These are phyloP conservation scores for Eupeodes latifasciatus DNA, from an alignment of 2,888 invertebrate species.

Conservation along the genomic window DNA sequence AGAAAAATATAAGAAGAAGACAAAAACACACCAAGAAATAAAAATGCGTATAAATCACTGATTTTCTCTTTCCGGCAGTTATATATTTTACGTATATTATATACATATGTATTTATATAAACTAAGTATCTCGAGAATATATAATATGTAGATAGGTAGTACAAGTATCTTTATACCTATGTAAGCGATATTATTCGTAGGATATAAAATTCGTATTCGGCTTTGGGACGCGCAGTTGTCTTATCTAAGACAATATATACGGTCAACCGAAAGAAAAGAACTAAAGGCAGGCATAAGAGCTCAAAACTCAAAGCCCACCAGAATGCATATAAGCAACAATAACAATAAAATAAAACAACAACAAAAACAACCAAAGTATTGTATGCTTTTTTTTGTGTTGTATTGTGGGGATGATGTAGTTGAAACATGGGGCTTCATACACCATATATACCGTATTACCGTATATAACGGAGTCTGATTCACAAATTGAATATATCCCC, in stretches of 20 bases:
- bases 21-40: constrained; percentile 42
- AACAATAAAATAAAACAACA: constrained; percentile 48
- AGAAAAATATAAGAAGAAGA: constrained; percentile 14
- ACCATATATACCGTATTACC: not conserved
- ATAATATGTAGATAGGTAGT: not conserved
- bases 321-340: constrained; percentile 62
- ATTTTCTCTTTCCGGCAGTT: constrained; percentile 34
- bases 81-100: constrained; percentile 2
- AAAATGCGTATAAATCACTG: constrained; percentile 50
- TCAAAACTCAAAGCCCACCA: constrained; percentile 67
- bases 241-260: constrained; percentile 47
- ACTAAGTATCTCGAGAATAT: constrained; percentile 28
- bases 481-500: constrained; percentile 76
- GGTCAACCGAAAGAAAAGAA: constrained; percentile 45
- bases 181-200: not conserved
- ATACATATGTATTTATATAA: not conserved
- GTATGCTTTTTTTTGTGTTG: constrained; percentile 18
- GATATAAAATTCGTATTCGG: constrained; percentile 29
- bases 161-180: too few relatives aligned
- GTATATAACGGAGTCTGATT: constrained; percentile 60
- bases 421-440: constrained; percentile 65
- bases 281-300: constrained; percentile 63
- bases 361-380: constrained; percentile 61
- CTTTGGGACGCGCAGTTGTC: constrained; percentile 41
- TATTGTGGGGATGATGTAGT: constrained; percentile 56